phyloP scores from a whole-genome alignment of 92 coral and sea anemone genomes.

The Plumapathes pennacea region DNA sequence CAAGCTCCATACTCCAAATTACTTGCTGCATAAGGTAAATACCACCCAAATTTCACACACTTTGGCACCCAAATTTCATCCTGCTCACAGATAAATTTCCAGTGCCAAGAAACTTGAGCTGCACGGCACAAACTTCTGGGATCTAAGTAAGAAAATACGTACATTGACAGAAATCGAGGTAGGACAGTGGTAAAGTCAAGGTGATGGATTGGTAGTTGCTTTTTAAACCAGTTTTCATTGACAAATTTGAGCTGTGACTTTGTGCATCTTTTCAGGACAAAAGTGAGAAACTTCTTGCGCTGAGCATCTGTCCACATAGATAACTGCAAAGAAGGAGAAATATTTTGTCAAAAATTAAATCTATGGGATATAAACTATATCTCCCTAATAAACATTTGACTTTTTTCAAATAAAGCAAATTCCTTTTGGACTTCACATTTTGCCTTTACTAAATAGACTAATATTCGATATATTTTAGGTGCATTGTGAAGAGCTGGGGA shows the following conservation, averaged over 20 bases:
- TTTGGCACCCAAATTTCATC: conserved; percentile 90
- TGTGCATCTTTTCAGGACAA: conserved; percentile 75
- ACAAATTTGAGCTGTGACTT: conserved; percentile 78
- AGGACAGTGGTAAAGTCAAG: conserved; percentile 81
- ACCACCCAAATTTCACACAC: conserved; percentile 88
- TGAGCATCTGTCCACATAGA: conserved; percentile 97
- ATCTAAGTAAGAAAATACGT: conserved; percentile 81
- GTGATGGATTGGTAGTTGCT: conserved; percentile 71
- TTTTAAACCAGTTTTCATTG: conserved; percentile 74
- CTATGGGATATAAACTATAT: neutral
- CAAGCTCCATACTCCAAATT: conserved; percentile 81
- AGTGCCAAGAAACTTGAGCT: conserved; percentile 92
- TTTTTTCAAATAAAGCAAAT: no score
- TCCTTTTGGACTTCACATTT: no score
- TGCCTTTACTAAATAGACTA: no score
- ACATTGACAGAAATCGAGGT: conserved; percentile 77
- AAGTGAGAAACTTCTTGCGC: conserved; percentile 79
- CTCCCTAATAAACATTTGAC: neutral
- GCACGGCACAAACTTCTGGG: conserved; percentile 92
- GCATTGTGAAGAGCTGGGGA: no score
- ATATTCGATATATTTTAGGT: no score
- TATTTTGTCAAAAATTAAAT: neutral
- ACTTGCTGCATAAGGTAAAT: conserved; percentile 82
- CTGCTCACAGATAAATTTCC: conserved; percentile 91
- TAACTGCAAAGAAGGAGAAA: conserved; percentile 48